phyloP scores from a whole-genome alignment of 2,888 invertebrate species.

The Lasioglossum vierecki region DNA sequence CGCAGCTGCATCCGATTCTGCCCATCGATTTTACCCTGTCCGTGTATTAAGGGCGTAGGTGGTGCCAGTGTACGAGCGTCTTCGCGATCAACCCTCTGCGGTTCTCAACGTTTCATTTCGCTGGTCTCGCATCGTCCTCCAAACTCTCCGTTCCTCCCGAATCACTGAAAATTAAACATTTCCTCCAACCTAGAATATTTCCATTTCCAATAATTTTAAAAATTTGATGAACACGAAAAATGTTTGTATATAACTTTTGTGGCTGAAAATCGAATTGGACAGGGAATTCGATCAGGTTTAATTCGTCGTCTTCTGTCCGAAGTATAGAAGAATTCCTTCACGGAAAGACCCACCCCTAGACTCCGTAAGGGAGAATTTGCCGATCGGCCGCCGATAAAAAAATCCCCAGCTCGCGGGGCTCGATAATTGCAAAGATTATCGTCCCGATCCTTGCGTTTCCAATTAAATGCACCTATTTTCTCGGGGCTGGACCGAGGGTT shows the following conservation, averaged over 20 bases:
- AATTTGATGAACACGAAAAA: not conserved
- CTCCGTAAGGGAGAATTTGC: not conserved
- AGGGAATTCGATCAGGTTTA: not conserved
- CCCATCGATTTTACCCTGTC: not conserved
- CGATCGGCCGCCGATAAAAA: not conserved
- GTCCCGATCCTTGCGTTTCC: slow-evolving; percentile 30
- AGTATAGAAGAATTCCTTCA: not conserved
- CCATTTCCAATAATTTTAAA: no score
- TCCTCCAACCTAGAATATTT: no score
- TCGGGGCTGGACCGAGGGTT: slow-evolving; percentile 12
- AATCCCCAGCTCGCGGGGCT: not conserved
- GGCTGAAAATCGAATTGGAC: not conserved
- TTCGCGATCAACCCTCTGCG: not conserved
- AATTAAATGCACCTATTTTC: slow-evolving; percentile 58
- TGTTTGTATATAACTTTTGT: not conserved
- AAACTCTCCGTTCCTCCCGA: not conserved
- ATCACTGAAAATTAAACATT: not conserved
- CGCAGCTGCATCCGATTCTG: slow-evolving; percentile 8
- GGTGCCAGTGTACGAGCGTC: not conserved
- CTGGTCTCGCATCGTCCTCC: not conserved
- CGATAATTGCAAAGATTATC: slow-evolving; percentile 30
- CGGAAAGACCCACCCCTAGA: not conserved
- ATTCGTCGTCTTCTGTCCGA: not conserved
- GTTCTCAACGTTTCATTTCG: not conserved
- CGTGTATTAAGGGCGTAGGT: not conserved